Evolutionary conservation across 2,797 vertebrate species (phyloP).

Genomic region (Chelon auratus): DNA sequence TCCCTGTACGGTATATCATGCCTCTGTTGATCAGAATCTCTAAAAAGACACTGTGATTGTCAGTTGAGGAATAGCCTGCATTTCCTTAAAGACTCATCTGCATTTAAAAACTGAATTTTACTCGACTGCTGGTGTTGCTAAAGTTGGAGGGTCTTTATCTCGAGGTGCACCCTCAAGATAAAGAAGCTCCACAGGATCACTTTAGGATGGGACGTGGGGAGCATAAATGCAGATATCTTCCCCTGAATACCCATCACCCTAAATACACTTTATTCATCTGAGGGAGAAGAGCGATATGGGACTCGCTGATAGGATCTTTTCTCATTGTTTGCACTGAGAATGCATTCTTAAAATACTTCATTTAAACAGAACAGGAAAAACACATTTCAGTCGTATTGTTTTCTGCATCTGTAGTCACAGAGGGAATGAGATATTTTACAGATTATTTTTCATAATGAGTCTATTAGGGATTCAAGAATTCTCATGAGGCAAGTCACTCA

Average conservation of each 20-base stretch:
- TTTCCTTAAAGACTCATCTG: slow-evolving; percentile 67
- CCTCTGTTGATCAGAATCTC: slow-evolving; percentile 74
- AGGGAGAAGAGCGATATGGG: slow-evolving; percentile 62
- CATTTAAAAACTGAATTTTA: slow-evolving; percentile 61
- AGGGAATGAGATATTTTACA: slow-evolving; percentile 44
- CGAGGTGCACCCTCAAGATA: slow-evolving; percentile 63
- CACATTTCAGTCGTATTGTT: slow-evolving; percentile 52
- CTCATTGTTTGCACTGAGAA: slow-evolving; percentile 58
- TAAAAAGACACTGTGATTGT: slow-evolving; percentile 63
- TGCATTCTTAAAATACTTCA: slow-evolving; percentile 44
- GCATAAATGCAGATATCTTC: slow-evolving; percentile 56
- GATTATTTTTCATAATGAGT: slow-evolving; percentile 57
- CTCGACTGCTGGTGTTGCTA: slow-evolving; percentile 51
- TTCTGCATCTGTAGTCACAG: slow-evolving; percentile 30
- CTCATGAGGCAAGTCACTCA: slow-evolving; percentile 74
- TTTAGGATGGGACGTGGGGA: slow-evolving; percentile 40
- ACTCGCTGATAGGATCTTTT: slow-evolving; percentile 49
- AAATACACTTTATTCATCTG: slow-evolving; percentile 63
- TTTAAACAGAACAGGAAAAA: slow-evolving; percentile 47
- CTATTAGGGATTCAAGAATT: slow-evolving; percentile 68
- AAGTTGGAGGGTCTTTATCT: slow-evolving; percentile 75
- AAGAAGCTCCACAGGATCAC: slow-evolving; percentile 44
- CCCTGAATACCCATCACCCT: slow-evolving; percentile 56
- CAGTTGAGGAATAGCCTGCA: slow-evolving; percentile 64
- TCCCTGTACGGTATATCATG: slow-evolving; percentile 59